phyloP scores from a whole-genome alignment of 1,140 invertebrate species.

The Drosophila fuyamai region DNA sequence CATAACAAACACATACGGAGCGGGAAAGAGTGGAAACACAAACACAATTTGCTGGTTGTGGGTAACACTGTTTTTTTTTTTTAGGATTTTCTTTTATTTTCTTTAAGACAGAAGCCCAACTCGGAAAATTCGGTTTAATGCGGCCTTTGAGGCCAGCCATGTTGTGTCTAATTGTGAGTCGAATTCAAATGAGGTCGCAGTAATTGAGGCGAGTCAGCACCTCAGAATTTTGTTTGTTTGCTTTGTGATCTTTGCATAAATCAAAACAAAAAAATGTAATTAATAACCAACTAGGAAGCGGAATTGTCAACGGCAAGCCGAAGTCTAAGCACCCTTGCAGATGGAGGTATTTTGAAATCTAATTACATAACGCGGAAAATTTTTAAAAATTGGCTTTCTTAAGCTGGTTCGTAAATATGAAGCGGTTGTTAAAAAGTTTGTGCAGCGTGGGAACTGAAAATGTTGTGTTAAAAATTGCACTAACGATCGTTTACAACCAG shows the following conservation, averaged over 20 bases:
- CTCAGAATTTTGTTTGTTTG: slow-evolving; percentile 76
- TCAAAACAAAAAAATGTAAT: slow-evolving; percentile 36
- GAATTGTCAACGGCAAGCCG: slow-evolving; percentile 19
- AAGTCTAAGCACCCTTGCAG: slow-evolving; percentile 37
- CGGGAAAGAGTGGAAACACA: slow-evolving; percentile 62
- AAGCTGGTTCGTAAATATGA: not conserved
- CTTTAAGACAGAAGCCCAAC: slow-evolving; percentile 51
- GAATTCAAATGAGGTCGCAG: slow-evolving; percentile 57
- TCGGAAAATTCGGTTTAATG: slow-evolving; percentile 55
- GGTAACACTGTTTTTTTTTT: slow-evolving; percentile 18
- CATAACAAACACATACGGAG: slow-evolving; percentile 76
- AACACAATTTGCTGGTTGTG: slow-evolving; percentile 50
- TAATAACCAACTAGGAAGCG: slow-evolving; percentile 39
- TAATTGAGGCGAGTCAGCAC: slow-evolving; percentile 38
- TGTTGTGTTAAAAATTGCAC: no score
- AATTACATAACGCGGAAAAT: not conserved
- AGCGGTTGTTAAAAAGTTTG: not conserved
- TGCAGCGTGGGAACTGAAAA: no score
- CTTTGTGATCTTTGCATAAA: slow-evolving; percentile 78
- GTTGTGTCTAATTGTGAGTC: slow-evolving; percentile 63
- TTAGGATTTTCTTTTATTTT: slow-evolving; percentile 29
- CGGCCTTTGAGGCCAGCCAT: slow-evolving; percentile 33
- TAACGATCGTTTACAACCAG: not conserved
- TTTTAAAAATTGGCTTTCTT: no score
- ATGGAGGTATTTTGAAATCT: not conserved